Percentiles rank a stretch among this genome's conserved stretches.
Evolutionary conservation across 2,113 vertebrate species (phyloP).

Genomic region (Rhinolophus sinicus): DNA sequence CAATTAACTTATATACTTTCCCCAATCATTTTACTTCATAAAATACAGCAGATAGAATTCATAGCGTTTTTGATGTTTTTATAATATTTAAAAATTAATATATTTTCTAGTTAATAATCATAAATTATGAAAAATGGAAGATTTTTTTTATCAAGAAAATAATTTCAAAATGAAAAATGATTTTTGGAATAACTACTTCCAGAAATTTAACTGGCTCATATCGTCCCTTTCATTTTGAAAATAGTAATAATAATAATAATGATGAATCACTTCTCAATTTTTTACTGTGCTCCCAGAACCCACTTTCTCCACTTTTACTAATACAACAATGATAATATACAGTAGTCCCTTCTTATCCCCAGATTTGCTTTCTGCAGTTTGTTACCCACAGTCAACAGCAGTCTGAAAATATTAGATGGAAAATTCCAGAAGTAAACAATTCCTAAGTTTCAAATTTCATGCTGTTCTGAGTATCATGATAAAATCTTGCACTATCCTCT

Average conservation of each 20-base stretch:
- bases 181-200: conserved; percentile 5
- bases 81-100: conserved; percentile 24
- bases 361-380: neutral
- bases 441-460: neutral
- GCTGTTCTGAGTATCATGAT: neutral
- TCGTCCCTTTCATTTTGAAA: neutral
- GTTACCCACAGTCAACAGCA: neutral
- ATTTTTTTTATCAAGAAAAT: neutral
- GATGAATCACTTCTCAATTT: neutral
- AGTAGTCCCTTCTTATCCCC: neutral
- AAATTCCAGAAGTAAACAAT: neutral
- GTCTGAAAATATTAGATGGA: neutral
- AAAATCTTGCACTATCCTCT: neutral
- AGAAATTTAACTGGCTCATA: conserved; percentile 20
- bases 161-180: conserved; percentile 40
- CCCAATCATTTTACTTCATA: neutral
- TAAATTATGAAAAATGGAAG: neutral
- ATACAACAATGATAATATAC: neutral
- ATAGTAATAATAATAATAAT: neutral
- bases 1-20: conserved; percentile 6
- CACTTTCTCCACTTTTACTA: neutral
- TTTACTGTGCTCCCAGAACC: neutral
- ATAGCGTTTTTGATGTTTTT: conserved; percentile 22
- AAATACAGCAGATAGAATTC: neutral
- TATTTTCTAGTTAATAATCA: neutral